Conservation (phyloP, 1,140 invertebrate genomes). For the Lethrus apterus region DNA sequence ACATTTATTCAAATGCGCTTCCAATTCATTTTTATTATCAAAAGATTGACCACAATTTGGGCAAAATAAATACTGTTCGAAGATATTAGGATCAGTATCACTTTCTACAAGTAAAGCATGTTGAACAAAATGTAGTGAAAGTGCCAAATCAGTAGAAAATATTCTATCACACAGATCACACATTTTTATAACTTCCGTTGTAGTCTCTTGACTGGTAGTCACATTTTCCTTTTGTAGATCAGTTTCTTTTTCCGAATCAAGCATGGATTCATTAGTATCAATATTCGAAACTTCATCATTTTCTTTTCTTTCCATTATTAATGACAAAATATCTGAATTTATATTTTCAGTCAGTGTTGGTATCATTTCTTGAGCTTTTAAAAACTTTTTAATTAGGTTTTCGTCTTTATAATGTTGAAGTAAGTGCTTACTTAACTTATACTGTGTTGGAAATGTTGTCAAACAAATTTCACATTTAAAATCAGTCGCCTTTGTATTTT, state of each 20-base stretch:
- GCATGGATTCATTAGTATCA: not conserved
- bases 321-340: conserved; percentile 5
- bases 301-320: conserved; percentile 1
- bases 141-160: conserved; percentile 2
- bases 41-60: conserved; percentile 14
- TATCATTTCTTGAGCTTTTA: not conserved
- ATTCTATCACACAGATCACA: conserved; percentile 13
- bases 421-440: conserved; percentile 10
- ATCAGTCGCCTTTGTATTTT: not conserved
- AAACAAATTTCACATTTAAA: conserved; percentile 7
- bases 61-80: conserved; percentile 14
- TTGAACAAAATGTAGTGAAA: conserved; percentile 16
- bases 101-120: conserved; percentile 7
- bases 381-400: conserved; percentile 10
- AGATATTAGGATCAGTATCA: conserved; percentile 8
- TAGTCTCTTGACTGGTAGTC: not conserved
- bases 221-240: no score
- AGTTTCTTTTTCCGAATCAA: not conserved
- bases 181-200: not conserved
- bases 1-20: conserved; percentile 5
- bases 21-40: conserved; percentile 4
- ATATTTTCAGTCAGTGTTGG: not conserved
- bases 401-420: conserved; percentile 9
- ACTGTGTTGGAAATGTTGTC: conserved; percentile 5
- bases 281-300: not conserved